These are phyloP conservation scores for Mythimna impura DNA, from an alignment of 2,888 invertebrate species.

Conservation along the genomic window DNA sequence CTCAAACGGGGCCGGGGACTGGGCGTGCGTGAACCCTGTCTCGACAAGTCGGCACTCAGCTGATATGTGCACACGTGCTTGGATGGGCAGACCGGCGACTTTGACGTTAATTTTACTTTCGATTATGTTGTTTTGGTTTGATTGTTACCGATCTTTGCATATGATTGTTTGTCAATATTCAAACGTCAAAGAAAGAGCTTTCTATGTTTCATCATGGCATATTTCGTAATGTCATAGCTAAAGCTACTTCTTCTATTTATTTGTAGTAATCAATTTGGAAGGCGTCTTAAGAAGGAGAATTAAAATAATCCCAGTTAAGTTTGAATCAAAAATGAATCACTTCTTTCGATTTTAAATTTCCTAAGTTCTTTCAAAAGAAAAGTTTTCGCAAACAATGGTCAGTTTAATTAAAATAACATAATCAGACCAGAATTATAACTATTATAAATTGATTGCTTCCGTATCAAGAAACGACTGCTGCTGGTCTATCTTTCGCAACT, in stretches of 20 bases:
- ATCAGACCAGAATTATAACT: slow-evolving; percentile 30
- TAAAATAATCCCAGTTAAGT: background rate
- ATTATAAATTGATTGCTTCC: slow-evolving; percentile 55
- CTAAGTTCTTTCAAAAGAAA: background rate
- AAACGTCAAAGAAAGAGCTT: background rate
- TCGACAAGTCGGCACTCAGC: slow-evolving; percentile 59
- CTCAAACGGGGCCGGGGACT: slow-evolving; percentile 78
- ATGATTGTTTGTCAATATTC: no score
- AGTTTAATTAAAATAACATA: slow-evolving; percentile 34
- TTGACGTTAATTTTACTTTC: slow-evolving; percentile 24
- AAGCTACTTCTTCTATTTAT: background rate
- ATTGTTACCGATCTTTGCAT: background rate
- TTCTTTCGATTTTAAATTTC: background rate
- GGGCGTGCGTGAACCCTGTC: slow-evolving; percentile 74
- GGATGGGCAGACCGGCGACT: slow-evolving; percentile 67
- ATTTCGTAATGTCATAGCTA: background rate
- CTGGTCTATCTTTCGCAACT: slow-evolving; percentile 62
- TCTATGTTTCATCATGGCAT: background rate
- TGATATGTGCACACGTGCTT: slow-evolving; percentile 76
- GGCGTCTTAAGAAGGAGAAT: background rate
- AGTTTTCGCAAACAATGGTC: background rate
- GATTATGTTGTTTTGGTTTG: background rate
- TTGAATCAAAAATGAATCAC: background rate
- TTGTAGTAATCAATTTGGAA: background rate
- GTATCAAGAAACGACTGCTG: slow-evolving; percentile 45